phyloP scores from a whole-genome alignment of 2,797 vertebrate species.

The Falco rusticolus region DNA sequence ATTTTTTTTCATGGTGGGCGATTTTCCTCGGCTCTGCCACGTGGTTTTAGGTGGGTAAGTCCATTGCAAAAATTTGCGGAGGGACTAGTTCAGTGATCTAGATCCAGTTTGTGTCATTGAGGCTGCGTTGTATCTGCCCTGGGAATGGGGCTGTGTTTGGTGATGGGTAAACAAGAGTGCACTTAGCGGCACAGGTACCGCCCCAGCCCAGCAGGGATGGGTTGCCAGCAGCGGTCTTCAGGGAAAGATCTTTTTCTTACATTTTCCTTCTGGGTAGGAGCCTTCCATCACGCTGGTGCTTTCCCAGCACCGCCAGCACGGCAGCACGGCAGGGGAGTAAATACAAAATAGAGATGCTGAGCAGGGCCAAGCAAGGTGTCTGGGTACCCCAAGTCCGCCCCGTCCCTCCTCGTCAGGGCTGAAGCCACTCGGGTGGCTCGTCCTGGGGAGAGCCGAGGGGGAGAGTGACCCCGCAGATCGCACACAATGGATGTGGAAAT shows the following conservation, averaged over 20 bases:
- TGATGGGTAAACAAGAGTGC: neutral
- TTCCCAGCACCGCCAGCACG: neutral
- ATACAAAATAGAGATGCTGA: neutral
- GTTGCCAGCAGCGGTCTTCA: neutral
- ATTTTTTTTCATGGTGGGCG: neutral
- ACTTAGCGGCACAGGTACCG: neutral
- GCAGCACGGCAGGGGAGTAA: neutral
- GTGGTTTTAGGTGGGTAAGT: neutral
- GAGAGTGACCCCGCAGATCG: fast-evolving
- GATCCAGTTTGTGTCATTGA: neutral
- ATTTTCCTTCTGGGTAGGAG: neutral
- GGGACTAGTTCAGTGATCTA: neutral
- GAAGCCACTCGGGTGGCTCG: neutral
- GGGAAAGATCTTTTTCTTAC: neutral
- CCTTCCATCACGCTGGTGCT: neutral
- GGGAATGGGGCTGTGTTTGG: neutral
- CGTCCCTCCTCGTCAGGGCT: neutral
- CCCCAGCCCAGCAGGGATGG: neutral
- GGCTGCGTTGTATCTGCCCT: neutral
- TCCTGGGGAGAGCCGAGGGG: fast-evolving
- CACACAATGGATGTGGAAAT: neutral
- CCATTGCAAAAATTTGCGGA: neutral
- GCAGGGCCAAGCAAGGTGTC: neutral
- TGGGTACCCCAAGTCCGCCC: fast-evolving
- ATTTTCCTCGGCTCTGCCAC: neutral